Base-by-base conservation (phyloP, 2,888 invertebrate genomes). In the Dioctria rufipes region DNA sequence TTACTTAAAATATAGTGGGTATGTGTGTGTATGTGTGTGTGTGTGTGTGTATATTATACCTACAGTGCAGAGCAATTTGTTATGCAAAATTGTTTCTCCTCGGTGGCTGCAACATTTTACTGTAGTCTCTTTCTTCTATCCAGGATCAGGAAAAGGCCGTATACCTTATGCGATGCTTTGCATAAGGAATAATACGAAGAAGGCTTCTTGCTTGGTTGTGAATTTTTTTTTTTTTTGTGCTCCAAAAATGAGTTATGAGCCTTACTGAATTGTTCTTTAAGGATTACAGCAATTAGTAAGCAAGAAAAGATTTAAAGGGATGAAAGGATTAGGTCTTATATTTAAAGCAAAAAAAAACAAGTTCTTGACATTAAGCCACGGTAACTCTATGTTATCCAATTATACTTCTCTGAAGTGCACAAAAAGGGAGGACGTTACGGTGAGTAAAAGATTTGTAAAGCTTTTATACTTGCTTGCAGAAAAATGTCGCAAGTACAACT, bases 321-420 rank as follows among this genome's bases (percentile, higher is more conserved):
- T 58, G 25, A 58, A 37, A 51, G 71, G 71, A 71, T 71, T 71
- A 71, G 51, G 54, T 51, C 71, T 39, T 54, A 51, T 46, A 25
- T 25, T 25, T 25, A 25, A 25, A 25, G 2, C 25, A 25, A 67
- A 37, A 71, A 39, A 69, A 69, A 5, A 71, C 51, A 71, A 71
- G 54, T 71, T 40, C 71, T 71, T 71, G 71, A 71, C 54, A 71
- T 71, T 71, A 71, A 71, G 71, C 71, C 54, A 69, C 54, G 71
- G 71, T 40, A 71, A 54, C 71, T 51, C 71, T 71, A n/a, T 71
- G 71, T 71, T 71, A 71, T 71, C 71, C 71, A 71, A 71, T 71
- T 71, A 71, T 71, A 71, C 51, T 71, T 71, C 51, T 71, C 51
- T 46, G 13, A 43, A 67, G 46, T 46, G 25, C 25, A 8, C 46